Conservation (phyloP, 1,140 invertebrate genomes). For the Nephila pilipes region DNA sequence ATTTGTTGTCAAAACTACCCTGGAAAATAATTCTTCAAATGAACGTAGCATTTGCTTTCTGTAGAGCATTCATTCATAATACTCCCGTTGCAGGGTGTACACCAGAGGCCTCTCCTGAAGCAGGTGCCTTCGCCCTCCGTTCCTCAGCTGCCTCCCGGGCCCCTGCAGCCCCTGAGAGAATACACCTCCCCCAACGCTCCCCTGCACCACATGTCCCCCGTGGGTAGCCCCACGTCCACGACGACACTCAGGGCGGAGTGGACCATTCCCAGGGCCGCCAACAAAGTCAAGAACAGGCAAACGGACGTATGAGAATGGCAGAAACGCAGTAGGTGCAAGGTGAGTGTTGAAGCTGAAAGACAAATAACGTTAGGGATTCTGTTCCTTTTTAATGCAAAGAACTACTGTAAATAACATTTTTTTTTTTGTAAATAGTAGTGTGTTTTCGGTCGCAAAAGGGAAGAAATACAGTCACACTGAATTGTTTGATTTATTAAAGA, state of each 20-base stretch:
- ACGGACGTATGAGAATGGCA: conserved; percentile 57
- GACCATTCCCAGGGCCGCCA: conserved; percentile 64
- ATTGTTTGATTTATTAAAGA: too few species aligned
- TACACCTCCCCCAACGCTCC: conserved; percentile 63
- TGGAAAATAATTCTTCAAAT: too few species aligned
- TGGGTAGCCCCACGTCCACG: conserved; percentile 22
- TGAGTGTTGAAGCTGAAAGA: background rate
- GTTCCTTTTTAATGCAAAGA: too few species aligned
- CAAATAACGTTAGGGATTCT: too few species aligned
- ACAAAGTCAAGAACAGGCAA: conserved; percentile 70
- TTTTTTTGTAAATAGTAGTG: too few species aligned
- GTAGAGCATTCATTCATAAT: too few species aligned
- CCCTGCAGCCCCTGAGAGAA: conserved; percentile 52
- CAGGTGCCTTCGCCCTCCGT: conserved; percentile 75
- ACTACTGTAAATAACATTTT: background rate
- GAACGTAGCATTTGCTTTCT: too few species aligned
- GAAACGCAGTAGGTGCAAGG: background rate
- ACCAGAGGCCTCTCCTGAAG: conserved; percentile 56
- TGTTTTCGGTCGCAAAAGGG: too few species aligned
- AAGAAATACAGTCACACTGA: too few species aligned
- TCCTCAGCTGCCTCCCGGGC: conserved; percentile 70
- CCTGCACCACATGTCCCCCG: conserved; percentile 13
- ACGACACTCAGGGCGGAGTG: conserved; percentile 58
- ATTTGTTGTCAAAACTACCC: too few species aligned
- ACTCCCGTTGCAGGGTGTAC: conserved; percentile 13